Evolutionary conservation across 2,888 invertebrate genomes (phyloP), one percentile per base, ranked within the genome.

Genomic region (Neoitamus cyanurus): DNA sequence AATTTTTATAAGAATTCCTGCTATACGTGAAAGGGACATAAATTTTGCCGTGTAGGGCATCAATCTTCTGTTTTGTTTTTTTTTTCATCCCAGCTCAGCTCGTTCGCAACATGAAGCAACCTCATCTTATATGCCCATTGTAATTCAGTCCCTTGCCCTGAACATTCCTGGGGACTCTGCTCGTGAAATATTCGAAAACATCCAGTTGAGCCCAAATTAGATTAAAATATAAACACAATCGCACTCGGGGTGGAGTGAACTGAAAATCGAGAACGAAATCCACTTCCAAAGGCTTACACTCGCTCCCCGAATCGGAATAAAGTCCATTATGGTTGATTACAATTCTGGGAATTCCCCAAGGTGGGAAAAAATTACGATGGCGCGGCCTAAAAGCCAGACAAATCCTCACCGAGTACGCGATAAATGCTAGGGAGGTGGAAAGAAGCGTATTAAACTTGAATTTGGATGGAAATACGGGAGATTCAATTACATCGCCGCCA

Each of bases 301-400:
- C 2, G 37, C 46, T 7, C 20, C 15, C 4, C 7, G 20, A 58
- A 58, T 58, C 20, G 2, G 11, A 58, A 9, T 6, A 58, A 5
- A 58, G 58, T 58, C 58, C 58, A 58, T 58, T 58, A 58, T 58
- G 58, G 58, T 25, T 58, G 58, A 58, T 58, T 58, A 58, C 58
- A 58, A 25, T 58, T 58, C 58, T 58, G 9, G 15, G 25, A 58
- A 58, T 58, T 58, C 58, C 20, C 6, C 7, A 25, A 20, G 58
- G 58, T 9, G 9, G 58, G 15, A 58, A 48, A 58, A 58, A 58
- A 58, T 58, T 58, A 58, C 58, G 9, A 58, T 42, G 42, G 42
- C 42, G 25, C 58, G 1, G 9, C 58, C 58, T 15, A 25, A 25
- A 25, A 25, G 20, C 58, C 58, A 58, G 20, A 58, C 58, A 58